Percentiles rank a stretch among this genome's conserved stretches.
These are phyloP conservation scores for Balearica regulorum DNA, from an alignment of 2,797 vertebrate species.

Conservation along the genomic window DNA sequence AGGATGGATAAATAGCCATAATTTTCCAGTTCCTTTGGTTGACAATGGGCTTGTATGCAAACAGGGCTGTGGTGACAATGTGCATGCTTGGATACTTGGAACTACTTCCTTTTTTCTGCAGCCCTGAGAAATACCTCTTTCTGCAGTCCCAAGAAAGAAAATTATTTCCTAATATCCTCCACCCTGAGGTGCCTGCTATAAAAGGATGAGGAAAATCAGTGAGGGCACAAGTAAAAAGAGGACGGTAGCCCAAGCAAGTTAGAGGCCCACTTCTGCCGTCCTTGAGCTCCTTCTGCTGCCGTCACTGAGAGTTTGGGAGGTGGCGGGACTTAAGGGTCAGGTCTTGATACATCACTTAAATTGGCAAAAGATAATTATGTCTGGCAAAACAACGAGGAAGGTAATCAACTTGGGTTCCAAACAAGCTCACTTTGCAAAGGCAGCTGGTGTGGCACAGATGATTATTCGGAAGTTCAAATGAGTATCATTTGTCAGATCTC, in stretches of 20 bases:
- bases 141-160: neutral
- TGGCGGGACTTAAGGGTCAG: neutral
- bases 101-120: neutral
- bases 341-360: neutral
- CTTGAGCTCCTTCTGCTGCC: neutral
- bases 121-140: neutral
- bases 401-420: neutral
- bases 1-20: neutral
- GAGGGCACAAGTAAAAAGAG: too few species aligned
- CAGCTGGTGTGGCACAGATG: neutral
- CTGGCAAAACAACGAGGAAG: neutral
- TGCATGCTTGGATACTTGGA: neutral
- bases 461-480: neutral
- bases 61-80: neutral
- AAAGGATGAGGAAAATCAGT: neutral
- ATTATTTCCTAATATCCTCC: neutral
- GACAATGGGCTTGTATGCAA: neutral
- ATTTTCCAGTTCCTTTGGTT: conserved; percentile 21
- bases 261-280: neutral
- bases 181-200: neutral
- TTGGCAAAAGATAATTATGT: neutral
- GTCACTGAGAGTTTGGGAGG: rapidly evolving
- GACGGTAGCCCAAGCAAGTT: rapidly evolving
- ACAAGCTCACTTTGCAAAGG: neutral
- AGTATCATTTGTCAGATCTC: neutral